Evolutionary conservation across 1,140 invertebrate species (phyloP).

Genomic region (Drosophila elegans): DNA sequence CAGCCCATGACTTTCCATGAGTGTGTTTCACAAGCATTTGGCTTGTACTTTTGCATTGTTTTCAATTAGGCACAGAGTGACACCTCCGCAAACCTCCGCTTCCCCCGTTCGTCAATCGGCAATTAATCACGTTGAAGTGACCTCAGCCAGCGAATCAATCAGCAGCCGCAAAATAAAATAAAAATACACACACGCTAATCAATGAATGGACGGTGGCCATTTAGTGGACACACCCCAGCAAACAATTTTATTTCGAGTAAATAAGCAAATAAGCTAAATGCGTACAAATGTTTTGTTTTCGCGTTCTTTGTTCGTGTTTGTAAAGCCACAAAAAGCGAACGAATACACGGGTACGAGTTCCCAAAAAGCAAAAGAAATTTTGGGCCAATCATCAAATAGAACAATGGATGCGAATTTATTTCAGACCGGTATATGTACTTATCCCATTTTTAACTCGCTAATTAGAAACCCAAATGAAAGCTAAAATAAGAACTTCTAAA

Average conservation of each 20-base stretch:
- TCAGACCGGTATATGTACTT: constrained; percentile 6
- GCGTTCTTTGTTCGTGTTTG: constrained; percentile 37
- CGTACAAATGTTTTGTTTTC: constrained; percentile 62
- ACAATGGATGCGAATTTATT: constrained; percentile 42
- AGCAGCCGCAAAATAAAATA: constrained; percentile 33
- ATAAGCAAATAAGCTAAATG: constrained; percentile 73
- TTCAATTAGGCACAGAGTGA: constrained; percentile 42
- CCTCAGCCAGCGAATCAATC: constrained; percentile 79
- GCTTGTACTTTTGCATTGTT: constrained; percentile 36
- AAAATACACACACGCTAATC: constrained; percentile 41
- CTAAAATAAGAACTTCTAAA: constrained; percentile 6
- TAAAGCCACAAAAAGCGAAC: constrained; percentile 27
- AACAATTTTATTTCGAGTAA: constrained; percentile 78
- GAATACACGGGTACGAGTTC: constrained; percentile 6
- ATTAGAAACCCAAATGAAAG: constrained; percentile 17
- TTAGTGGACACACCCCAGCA: constrained; percentile 78
- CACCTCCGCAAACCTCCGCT: constrained; percentile 24
- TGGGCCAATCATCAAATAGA: constrained; percentile 45
- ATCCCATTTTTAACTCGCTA: constrained; percentile 34
- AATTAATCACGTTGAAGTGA: constrained; percentile 79
- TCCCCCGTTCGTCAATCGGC: constrained; percentile 27
- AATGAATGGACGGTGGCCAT: constrained; percentile 71
- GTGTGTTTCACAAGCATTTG: constrained; percentile 3
- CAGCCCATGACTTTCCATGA: not conserved
- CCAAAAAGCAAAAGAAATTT: constrained; percentile 34